Percentiles rank a stretch among this genome's conserved stretches.
These are phyloP conservation scores for Mungos mungo DNA, from an alignment of 2,113 vertebrate genomes.

Conservation along the genomic window DNA sequence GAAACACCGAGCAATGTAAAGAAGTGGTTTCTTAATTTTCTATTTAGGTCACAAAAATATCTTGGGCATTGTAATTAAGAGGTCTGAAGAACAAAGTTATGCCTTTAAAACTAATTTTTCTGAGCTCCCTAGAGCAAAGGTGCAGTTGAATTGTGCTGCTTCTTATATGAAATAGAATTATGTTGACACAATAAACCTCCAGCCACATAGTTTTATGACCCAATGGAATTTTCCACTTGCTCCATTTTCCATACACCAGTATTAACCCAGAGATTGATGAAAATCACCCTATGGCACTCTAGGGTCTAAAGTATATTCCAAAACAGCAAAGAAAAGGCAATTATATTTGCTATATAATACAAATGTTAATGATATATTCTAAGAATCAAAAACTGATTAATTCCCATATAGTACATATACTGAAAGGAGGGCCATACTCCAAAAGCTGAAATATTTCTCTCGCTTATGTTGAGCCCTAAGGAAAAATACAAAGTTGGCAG, in stretches of 20 bases:
- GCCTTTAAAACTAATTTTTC: slow-evolving; percentile 34
- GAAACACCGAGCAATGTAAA: not conserved
- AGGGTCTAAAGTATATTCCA: not conserved
- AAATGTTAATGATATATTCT: not conserved
- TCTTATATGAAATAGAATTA: not conserved
- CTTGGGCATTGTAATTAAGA: slow-evolving; percentile 30
- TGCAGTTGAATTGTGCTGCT: not conserved
- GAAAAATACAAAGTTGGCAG: not conserved
- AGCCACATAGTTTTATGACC: not conserved
- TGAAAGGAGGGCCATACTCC: not conserved
- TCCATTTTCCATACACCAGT: not conserved
- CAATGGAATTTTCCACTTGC: not conserved
- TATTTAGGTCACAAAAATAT: slow-evolving; percentile 19
- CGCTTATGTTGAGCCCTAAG: not conserved
- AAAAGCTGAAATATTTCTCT: not conserved
- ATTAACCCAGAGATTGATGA: not conserved
- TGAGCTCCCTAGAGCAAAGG: slow-evolving; percentile 8
- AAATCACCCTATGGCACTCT: not conserved
- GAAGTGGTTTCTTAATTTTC: not conserved
- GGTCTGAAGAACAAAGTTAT: not conserved
- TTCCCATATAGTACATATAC: not conserved
- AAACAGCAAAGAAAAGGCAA: slow-evolving; percentile 19
- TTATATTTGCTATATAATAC: not conserved
- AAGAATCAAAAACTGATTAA: not conserved
- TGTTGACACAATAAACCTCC: not conserved